These are phyloP conservation scores for Tokudaia tokunoshimensis DNA, from an alignment of 2,797 vertebrate species.

Conservation along the genomic window DNA sequence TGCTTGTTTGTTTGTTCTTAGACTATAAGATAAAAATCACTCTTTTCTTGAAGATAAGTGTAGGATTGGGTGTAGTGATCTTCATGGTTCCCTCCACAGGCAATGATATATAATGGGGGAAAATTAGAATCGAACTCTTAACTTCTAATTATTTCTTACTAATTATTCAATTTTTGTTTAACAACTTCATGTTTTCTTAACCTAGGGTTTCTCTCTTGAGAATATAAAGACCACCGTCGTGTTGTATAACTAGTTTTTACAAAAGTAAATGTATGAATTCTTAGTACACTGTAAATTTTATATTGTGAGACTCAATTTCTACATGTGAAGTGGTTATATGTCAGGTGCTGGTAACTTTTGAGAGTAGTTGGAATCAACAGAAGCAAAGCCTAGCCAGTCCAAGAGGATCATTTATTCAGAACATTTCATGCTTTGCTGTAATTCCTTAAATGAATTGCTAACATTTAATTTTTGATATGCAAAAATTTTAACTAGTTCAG, in stretches of 20 bases:
- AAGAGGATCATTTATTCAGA: not conserved
- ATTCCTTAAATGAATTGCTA: not conserved
- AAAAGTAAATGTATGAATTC: not conserved
- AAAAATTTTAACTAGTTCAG: not conserved
- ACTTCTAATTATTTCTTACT: conserved; percentile 1
- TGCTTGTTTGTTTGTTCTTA: not conserved
- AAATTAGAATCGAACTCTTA: not conserved
- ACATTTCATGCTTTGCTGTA: not conserved
- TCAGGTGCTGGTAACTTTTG: not conserved
- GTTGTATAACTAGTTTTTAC: not conserved
- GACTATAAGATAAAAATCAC: not conserved
- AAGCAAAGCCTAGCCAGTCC: not conserved
- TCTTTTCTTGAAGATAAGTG: not conserved
- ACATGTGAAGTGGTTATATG: not conserved
- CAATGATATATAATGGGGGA: fast-evolving
- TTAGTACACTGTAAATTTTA: not conserved
- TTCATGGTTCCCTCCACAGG: not conserved
- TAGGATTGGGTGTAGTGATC: not conserved
- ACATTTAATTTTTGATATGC: not conserved
- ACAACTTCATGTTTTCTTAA: not conserved
- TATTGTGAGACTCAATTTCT: not conserved
- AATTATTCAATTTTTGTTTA: conserved; percentile 8
- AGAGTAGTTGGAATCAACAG: not conserved
- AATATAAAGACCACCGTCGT: conserved; percentile 73
- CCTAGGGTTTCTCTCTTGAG: conserved; percentile 70